phyloP scores from a whole-genome alignment of 2,888 invertebrate species.

The Lycaena phlaeas region DNA sequence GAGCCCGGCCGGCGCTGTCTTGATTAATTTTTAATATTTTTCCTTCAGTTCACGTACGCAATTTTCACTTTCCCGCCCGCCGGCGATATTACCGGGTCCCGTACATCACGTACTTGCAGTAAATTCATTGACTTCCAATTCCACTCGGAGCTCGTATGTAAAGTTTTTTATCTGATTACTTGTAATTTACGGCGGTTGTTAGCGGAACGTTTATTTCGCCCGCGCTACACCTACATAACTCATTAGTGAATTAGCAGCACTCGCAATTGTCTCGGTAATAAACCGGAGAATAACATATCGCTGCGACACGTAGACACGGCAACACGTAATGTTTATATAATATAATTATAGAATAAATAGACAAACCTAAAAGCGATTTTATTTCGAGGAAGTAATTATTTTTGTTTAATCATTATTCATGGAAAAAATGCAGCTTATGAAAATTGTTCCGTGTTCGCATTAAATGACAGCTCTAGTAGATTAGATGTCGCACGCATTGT shows the following conservation, averaged over 20 bases:
- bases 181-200: slow-evolving; percentile 48
- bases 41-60: slow-evolving; percentile 71
- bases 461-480: not conserved
- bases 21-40: slow-evolving; percentile 74
- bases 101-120: slow-evolving; percentile 30
- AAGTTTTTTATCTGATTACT: slow-evolving; percentile 42
- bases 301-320: slow-evolving; percentile 24
- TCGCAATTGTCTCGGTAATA: slow-evolving; percentile 63
- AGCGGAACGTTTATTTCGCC: slow-evolving; percentile 58
- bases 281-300: slow-evolving; percentile 43
- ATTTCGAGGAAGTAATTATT: too few relatives aligned
- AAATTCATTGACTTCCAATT: slow-evolving; percentile 35
- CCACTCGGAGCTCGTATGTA: slow-evolving; percentile 29
- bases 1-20: slow-evolving; percentile 35
- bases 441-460: too few relatives aligned
- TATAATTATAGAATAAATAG: too few relatives aligned
- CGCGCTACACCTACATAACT: slow-evolving; percentile 70
- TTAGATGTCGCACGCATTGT: slow-evolving; percentile 16
- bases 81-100: slow-evolving; percentile 28
- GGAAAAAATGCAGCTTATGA: too few relatives aligned
- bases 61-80: slow-evolving; percentile 66
- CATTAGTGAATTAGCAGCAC: slow-evolving; percentile 68
- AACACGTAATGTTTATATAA: too few relatives aligned
- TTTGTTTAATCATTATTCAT: too few relatives aligned
- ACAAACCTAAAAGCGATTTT: too few relatives aligned